A percentile compares a stretch with the other conserved stretches of the same genome.
These are phyloP conservation scores for Platalea minor DNA, from an alignment of 2,797 vertebrate species.

Conservation along the genomic window DNA sequence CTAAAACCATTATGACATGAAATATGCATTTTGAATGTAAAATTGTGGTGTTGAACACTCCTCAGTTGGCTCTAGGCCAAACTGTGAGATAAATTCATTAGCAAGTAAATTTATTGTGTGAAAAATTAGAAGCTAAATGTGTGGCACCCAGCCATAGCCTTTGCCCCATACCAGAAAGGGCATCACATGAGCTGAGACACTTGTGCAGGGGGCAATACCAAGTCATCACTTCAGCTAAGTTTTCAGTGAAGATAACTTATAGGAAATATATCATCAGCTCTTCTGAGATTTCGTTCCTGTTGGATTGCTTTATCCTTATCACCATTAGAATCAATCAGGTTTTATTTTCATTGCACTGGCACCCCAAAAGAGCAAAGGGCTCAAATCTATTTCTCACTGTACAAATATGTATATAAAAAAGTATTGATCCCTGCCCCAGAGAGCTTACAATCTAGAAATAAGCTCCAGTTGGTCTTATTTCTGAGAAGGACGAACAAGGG, in stretches of 20 bases:
- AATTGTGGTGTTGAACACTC: background rate
- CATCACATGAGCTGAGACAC: background rate
- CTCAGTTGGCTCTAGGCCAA: background rate
- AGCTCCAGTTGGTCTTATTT: background rate
- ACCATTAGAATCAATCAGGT: background rate
- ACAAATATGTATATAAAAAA: background rate
- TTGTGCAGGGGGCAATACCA: background rate
- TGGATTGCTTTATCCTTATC: background rate
- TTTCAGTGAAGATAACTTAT: background rate
- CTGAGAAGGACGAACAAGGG: background rate
- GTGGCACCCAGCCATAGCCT: background rate
- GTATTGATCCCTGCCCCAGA: conserved; percentile 18
- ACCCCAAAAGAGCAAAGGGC: background rate
- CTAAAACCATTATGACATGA: background rate
- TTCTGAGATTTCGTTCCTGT: background rate
- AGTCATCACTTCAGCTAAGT: background rate
- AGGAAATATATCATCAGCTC: background rate
- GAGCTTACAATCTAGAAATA: conserved; percentile 59
- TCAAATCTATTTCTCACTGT: background rate
- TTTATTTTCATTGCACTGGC: background rate
- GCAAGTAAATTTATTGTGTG: background rate
- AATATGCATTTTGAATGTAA: background rate
- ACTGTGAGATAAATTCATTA: background rate
- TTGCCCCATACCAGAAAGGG: background rate
- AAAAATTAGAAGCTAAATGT: background rate